These are phyloP conservation scores for Parotia lawesii DNA, from an alignment of 2,113 vertebrate genomes.

Conservation along the genomic window DNA sequence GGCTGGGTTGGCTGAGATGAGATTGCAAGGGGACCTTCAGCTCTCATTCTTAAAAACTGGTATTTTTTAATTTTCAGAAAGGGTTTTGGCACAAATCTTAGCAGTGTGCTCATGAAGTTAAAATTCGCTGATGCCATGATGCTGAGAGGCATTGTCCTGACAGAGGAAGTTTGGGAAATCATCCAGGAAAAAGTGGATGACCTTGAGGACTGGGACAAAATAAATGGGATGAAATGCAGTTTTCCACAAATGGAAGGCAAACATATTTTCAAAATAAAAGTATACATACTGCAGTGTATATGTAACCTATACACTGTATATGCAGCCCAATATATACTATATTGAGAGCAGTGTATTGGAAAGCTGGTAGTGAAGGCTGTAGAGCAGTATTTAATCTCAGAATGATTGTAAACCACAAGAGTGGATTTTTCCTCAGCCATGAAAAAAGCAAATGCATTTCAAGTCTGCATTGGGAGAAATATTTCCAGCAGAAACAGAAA, in stretches of 20 bases:
- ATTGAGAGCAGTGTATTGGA: not conserved
- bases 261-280: not conserved
- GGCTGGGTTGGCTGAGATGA: not conserved
- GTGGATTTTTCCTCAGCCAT: not conserved
- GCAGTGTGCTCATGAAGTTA: slow-evolving; percentile 8
- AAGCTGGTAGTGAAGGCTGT: not conserved
- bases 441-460: not conserved
- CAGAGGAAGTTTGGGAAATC: slow-evolving; percentile 18
- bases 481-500: not conserved
- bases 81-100: slow-evolving; percentile 9
- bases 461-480: not conserved
- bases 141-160: slow-evolving; percentile 54
- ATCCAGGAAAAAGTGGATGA: slow-evolving; percentile 49
- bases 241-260: slow-evolving; percentile 7
- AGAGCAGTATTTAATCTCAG: not conserved
- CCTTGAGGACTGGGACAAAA: slow-evolving; percentile 29
- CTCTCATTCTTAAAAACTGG: not conserved
- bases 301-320: not conserved
- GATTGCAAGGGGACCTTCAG: not conserved
- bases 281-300: not conserved
- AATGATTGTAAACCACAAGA: not conserved
- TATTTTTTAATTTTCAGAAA: slow-evolving; percentile 39
- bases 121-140: slow-evolving; percentile 40
- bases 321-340: not conserved
- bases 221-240: not conserved